Evolutionary conservation across 2,113 vertebrate species (phyloP).

Genomic region (Austrofundulus limnaeus): DNA sequence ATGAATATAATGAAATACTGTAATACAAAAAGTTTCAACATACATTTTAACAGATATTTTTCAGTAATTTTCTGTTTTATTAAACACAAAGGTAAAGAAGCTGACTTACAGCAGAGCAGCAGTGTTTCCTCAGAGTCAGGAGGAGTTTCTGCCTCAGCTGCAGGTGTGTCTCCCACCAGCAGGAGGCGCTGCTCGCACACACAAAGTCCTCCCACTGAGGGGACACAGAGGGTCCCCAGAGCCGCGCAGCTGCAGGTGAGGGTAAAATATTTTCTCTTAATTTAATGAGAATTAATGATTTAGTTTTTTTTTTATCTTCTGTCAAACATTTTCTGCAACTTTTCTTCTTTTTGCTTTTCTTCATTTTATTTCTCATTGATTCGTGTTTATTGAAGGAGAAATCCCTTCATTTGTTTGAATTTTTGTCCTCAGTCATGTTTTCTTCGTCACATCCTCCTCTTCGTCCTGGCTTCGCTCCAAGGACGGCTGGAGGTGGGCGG

Average conservation of each 20-base stretch:
- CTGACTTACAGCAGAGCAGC: neutral
- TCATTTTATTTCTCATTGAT: neutral
- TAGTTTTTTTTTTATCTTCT: too few relatives aligned
- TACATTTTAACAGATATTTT: too few relatives aligned
- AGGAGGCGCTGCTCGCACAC: slow-evolving; percentile 69
- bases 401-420: neutral
- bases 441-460: slow-evolving; percentile 1
- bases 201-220: slow-evolving; percentile 23
- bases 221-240: slow-evolving; percentile 9
- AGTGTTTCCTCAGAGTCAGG: too few relatives aligned
- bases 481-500: slow-evolving; percentile 47
- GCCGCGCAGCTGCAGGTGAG: neutral
- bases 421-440: neutral
- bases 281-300: neutral
- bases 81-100: too few relatives aligned
- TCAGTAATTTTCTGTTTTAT: too few relatives aligned
- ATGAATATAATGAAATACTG: too few relatives aligned
- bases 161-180: slow-evolving; percentile 30
- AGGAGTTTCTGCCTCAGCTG: neutral
- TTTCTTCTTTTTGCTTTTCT: too few relatives aligned
- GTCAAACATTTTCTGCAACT: too few relatives aligned
- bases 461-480: slow-evolving; percentile 55
- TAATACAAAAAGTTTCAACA: too few relatives aligned
- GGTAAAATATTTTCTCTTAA: neutral
- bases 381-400: too few relatives aligned